These are phyloP conservation scores for Drosophila elegans DNA, from an alignment of 1,140 invertebrate species.

Conservation along the genomic window DNA sequence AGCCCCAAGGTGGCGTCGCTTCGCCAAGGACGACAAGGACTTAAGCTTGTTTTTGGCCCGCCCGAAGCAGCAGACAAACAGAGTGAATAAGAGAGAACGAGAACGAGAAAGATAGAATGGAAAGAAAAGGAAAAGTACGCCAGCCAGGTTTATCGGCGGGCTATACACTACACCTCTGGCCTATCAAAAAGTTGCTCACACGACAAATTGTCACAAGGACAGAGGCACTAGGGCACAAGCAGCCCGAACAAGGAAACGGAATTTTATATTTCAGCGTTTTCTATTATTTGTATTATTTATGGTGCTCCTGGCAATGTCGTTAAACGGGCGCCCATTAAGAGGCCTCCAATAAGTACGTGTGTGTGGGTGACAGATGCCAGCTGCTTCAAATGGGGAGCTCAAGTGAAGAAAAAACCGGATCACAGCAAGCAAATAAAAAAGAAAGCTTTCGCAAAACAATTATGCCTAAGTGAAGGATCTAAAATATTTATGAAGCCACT, in stretches of 20 bases:
- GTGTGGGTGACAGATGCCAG: slow-evolving; percentile 66
- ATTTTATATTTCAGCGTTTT: slow-evolving; percentile 70
- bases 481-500: slow-evolving; percentile 69
- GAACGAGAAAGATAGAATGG: background rate
- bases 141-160: slow-evolving; percentile 59
- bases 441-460: slow-evolving; percentile 64
- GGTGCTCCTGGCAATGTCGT: slow-evolving; percentile 67
- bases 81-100: slow-evolving; percentile 2
- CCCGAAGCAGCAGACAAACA: slow-evolving; percentile 9
- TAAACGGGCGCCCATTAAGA: slow-evolving; percentile 73
- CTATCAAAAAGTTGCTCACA: slow-evolving; percentile 79
- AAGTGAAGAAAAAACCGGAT: slow-evolving; percentile 9
- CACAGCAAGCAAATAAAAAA: slow-evolving; percentile 24
- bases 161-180: slow-evolving; percentile 38
- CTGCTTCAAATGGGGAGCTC: slow-evolving; percentile 27
- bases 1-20: slow-evolving; percentile 74
- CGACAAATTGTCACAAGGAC: slow-evolving; percentile 71
- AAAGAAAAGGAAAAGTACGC: slow-evolving; percentile 1
- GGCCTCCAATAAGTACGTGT: slow-evolving; percentile 19
- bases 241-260: slow-evolving; percentile 35
- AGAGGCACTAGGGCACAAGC: slow-evolving; percentile 1
- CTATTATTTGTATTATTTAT: slow-evolving; percentile 82
- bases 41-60: slow-evolving; percentile 45
- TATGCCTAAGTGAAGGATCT: slow-evolving; percentile 69
- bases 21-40: slow-evolving; percentile 65